Conservation (phyloP, 2,113 vertebrate genomes). For the Aegotheles bennettii region DNA sequence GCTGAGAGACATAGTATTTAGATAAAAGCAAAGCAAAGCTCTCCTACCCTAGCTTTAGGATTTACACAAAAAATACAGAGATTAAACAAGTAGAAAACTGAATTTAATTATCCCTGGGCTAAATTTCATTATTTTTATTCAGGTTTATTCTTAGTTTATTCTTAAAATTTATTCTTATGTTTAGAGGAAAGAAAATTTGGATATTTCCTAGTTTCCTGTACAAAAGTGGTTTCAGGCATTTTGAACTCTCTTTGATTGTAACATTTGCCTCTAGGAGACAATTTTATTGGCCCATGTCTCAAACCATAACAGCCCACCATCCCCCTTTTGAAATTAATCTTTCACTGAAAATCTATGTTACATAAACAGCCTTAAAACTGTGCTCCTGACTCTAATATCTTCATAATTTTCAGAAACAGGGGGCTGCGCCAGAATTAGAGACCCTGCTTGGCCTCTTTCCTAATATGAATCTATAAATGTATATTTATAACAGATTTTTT, state of each 20-base stretch:
- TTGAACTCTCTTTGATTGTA: background rate
- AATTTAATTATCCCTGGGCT: background rate
- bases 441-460: background rate
- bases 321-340: background rate
- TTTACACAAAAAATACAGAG: background rate
- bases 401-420: background rate
- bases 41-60: background rate
- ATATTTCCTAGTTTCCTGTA: background rate
- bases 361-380: background rate
- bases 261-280: background rate
- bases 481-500: background rate
- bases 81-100: background rate
- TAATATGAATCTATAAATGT: background rate
- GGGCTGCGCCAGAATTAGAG: background rate
- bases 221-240: fast-evolving
- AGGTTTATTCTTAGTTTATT: too few relatives aligned
- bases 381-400: background rate
- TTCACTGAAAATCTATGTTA: background rate
- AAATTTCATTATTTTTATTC: background rate
- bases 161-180: background rate
- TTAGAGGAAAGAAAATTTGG: background rate
- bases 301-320: too few relatives aligned
- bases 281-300: background rate
- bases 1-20: background rate
- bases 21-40: background rate